Conservation (phyloP, 2,797 vertebrate genomes). For the Brachyrhaphis roseni region DNA sequence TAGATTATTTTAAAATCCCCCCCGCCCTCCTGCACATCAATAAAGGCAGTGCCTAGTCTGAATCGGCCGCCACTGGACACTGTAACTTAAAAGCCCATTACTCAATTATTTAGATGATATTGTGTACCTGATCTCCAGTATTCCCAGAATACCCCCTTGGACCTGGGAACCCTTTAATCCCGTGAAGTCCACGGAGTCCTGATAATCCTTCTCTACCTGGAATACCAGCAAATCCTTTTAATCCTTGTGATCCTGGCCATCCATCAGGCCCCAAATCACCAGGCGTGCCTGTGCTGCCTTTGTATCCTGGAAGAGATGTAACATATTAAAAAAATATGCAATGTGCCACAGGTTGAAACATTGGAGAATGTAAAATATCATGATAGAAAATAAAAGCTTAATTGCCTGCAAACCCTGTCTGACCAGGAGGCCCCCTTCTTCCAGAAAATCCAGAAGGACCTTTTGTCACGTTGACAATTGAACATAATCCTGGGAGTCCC, state of each 20-base stretch:
- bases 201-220: slow-evolving; percentile 45
- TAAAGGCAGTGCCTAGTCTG: too few relatives aligned
- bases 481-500: slow-evolving; percentile 30
- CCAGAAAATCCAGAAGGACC: slow-evolving; percentile 47
- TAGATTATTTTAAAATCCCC: too few relatives aligned
- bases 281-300: slow-evolving; percentile 42
- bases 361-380: not conserved
- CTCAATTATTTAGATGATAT: too few relatives aligned
- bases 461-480: slow-evolving; percentile 3
- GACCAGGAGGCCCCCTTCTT: slow-evolving; percentile 33
- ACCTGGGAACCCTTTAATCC: slow-evolving; percentile 65
- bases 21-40: too few relatives aligned
- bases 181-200: slow-evolving; percentile 51
- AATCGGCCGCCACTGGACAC: too few relatives aligned
- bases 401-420: slow-evolving; percentile 55
- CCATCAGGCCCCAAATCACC: slow-evolving; percentile 57
- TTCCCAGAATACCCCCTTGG: slow-evolving; percentile 53
- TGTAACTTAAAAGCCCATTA: too few relatives aligned
- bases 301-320: slow-evolving; percentile 44
- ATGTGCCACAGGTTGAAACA: not conserved
- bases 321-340: not conserved
- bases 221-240: slow-evolving; percentile 51
- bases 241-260: slow-evolving; percentile 42
- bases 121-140: slow-evolving; percentile 57
- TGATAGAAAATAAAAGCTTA: not conserved